Evolutionary conservation across 2,888 invertebrate genomes (phyloP), one percentile per base, ranked within the genome.

Genomic region (Pemphredon lugubris): DNA sequence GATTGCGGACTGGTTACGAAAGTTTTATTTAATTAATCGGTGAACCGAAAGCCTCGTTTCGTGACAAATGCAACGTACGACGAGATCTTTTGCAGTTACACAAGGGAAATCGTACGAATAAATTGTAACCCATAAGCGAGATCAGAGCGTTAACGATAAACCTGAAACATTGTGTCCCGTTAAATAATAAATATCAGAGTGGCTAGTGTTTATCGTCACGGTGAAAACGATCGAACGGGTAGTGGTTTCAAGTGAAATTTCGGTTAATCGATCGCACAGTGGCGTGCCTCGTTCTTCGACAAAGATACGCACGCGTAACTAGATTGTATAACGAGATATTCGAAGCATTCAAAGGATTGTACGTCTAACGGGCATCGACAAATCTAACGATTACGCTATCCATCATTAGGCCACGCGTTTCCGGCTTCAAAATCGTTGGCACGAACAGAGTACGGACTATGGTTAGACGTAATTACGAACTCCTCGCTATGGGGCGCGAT

Each of bases 291-390:
- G 47, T 14, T 11, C 18, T 2, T 47, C 53, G 20, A 48, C 66
- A 61, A 61, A 66, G 66, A 66, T 66, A 44, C 66, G 66, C 20
- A 14, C 60, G 50, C 74, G 63, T 65, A 77, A 77, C 53, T 7
- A 57, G 75, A 74, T 77, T 77, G 68, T 57, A 14, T 65, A 75
- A 77, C 75, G 32, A 64, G 77, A 71, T 59, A 47, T 30, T 40
- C 45, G n/a, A n/a, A n/a, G n/a, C 26, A 7, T 61, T 66, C 73
- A 61, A n/a, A 58, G 73, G 60, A 54, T n/a, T 26, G 18, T 50
- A 23, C 58, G 26, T 13, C 34, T 48, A 45, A 45, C 23, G 23
- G 14, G 23, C 11, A 14, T 13, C 13, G 30, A 13, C 40, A 45
- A 71, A 73, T 68, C 45, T 57, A 40, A 54, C 68, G 72, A 69